Evolutionary conservation across 2,113 vertebrate genomes (phyloP), one percentile per base, ranked within the genome.

Genomic region (Numida meleagris): DNA sequence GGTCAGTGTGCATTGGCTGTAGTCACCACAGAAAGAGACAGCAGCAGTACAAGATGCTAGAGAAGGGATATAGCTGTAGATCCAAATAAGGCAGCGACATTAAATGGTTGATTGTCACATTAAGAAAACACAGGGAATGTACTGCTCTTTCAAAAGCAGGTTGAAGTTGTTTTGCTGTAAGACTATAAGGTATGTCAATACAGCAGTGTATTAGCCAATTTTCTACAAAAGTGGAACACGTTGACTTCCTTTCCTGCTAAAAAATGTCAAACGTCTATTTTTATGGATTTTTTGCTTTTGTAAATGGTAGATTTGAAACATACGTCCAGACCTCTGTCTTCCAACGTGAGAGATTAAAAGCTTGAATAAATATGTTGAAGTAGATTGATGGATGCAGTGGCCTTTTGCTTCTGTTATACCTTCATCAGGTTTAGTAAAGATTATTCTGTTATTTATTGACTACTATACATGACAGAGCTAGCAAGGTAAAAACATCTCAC

Each of bases 341-440:
- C 25, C 50, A 55, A 63, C 21, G 14, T 20, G 89, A 51, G 58
- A 83, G 66, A 78, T 63, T 77, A 86, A 92, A 93, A 95, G 42
- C 45, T 76, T 89, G 71, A 81, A 61, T 71, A 93, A 61, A 50
- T 62, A 14, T 17, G 8, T 6, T 62, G 51, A 79, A 90, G 51
- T 17, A 82, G 72, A 55, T 16, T 90, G 85, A 75, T 68, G 79
- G 77, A 62, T 86, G 65, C 42, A 63, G 31, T 80, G 80, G 75
- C 77, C 51, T 77, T 93, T 85, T 79, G 53, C 71, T 92, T 83
- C 45, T 6, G 17, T 68, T 75, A 13, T 79, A 82, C 65, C 78
- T 94, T 70, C 68, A 73, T 86, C 89, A 88, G 81, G 53, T 93
- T 85, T 85, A 94, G 55, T 77, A 90, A 89, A 95, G 73, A 93